Evolutionary conservation across 2,797 vertebrate species (phyloP), one percentile per base, ranked within the genome.

Genomic region (Tamandua tetradactyla): DNA sequence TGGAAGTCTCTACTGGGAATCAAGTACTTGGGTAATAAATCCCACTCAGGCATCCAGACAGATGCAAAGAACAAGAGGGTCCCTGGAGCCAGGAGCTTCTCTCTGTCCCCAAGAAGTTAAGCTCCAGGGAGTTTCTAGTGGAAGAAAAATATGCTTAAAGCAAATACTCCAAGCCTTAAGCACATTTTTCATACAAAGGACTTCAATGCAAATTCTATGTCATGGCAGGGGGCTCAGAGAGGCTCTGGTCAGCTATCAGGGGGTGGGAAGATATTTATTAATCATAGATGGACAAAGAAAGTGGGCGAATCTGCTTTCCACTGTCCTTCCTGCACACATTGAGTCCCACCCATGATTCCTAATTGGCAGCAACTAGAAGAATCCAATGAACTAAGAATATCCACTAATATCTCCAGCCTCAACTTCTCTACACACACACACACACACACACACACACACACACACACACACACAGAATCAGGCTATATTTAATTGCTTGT

Each of bases 11-110:
- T 87, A 5, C 18, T 49, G 40, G 81, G 22, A 85, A 89, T 25
- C 84, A 64, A 82, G 35, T 37, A 87, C 71, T 35, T 69, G 12
- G 8, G 44, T 94, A 83, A 87, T 71, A 82, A 90, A 87, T 80
- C 87, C n/a, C 72, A 87, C 22, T 87, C 30, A 18, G 37, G 20
- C 15, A 81, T 76, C 40, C 55, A 59, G 14, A 35, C 92, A 86
- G 32, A 94, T 32, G 18, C 25, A 91, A 66, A 42, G 79, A 93
- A 71, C 35, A 71, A 87, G 42, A 74, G 18, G 47, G 11, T 22
- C 23, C 83, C 57, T 57, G 59, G 71, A 72, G 59, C 42, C 49
- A 52, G 44, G 44, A 88, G 75, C 18, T 4, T 93, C 47, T 85
- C 40, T 85, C 37, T 89, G n/a, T 40, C 37, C 52, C 37, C 68